A percentile compares a stretch with the other conserved stretches of the same genome.
These are phyloP conservation scores for Dilophus febrilis DNA, from an alignment of 2,888 invertebrate species.

Conservation along the genomic window DNA sequence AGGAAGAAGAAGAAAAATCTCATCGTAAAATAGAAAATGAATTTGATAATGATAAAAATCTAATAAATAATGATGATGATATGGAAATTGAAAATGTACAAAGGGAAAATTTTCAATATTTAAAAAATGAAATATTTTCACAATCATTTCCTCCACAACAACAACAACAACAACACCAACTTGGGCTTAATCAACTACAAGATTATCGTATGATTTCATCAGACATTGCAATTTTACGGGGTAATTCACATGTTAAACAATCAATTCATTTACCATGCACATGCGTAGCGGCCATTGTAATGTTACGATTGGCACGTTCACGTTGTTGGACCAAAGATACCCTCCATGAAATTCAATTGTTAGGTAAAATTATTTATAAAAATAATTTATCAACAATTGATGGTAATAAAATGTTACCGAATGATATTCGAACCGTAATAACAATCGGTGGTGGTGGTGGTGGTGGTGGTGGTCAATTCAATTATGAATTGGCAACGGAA, in stretches of 20 bases:
- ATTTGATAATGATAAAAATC: too few species aligned
- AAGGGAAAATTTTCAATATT: background rate
- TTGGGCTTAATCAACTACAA: too few species aligned
- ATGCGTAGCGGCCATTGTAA: slow-evolving; percentile 25
- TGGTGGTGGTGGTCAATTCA: slow-evolving; percentile 7
- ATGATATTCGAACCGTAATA: slow-evolving; percentile 7
- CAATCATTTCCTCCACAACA: too few species aligned
- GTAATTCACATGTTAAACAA: too few species aligned
- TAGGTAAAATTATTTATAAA: slow-evolving; percentile 24
- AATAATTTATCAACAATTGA: slow-evolving; percentile 15
- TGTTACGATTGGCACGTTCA: slow-evolving; percentile 24
- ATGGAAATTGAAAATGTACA: background rate
- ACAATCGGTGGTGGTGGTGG: slow-evolving; percentile 4
- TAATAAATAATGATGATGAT: background rate
- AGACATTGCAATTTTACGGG: too few species aligned
- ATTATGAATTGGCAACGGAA: slow-evolving; percentile 9
- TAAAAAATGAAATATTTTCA: slow-evolving; percentile 17
- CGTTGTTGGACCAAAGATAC: slow-evolving; percentile 26
- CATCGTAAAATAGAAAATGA: too few species aligned
- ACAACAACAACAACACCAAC: too few species aligned
- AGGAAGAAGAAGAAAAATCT: too few species aligned
- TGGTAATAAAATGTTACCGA: slow-evolving; percentile 12
- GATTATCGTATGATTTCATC: too few species aligned
- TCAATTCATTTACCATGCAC: slow-evolving; percentile 15
- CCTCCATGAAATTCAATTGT: slow-evolving; percentile 23